Percentiles rank a stretch among this genome's conserved stretches.
These are phyloP conservation scores for Xiphophorus hellerii DNA, from an alignment of 2,113 vertebrate genomes.

Conservation along the genomic window DNA sequence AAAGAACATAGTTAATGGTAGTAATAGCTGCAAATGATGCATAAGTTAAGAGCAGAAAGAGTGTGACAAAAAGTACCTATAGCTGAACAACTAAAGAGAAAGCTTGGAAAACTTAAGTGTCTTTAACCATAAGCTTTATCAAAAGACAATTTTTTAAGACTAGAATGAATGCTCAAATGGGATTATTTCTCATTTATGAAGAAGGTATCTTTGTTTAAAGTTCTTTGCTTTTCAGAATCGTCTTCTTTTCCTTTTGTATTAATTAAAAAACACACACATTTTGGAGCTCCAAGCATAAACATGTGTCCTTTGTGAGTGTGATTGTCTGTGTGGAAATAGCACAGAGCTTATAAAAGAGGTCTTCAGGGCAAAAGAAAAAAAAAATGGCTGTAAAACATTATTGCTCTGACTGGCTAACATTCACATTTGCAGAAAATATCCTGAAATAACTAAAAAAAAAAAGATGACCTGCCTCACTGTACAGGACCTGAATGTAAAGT, in stretches of 20 bases:
- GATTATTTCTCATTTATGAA: background rate
- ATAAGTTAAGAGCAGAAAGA: no score
- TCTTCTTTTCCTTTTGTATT: background rate
- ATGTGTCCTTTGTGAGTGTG: background rate
- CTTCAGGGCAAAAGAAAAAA: conserved; percentile 9
- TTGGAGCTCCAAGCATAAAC: background rate
- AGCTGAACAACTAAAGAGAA: no score
- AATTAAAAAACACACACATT: background rate
- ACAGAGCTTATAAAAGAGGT: background rate
- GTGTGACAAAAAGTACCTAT: no score
- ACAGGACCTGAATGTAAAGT: conserved; percentile 39
- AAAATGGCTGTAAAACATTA: conserved; percentile 13
- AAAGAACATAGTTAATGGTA: no score
- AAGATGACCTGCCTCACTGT: conserved; percentile 39
- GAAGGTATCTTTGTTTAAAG: background rate
- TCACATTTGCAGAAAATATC: conserved; percentile 47
- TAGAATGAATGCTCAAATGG: background rate
- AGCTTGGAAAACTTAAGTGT: no score
- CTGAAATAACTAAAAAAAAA: conserved; percentile 21
- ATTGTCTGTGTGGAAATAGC: background rate
- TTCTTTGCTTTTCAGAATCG: background rate
- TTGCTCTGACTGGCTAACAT: conserved; percentile 37
- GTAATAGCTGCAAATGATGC: no score
- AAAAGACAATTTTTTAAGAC: no score
- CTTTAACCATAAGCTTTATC: no score